Percentiles rank a stretch among this genome's conserved stretches.
Conservation (phyloP, 2,888 invertebrate genomes). For the Dromius quadrimaculatus region DNA sequence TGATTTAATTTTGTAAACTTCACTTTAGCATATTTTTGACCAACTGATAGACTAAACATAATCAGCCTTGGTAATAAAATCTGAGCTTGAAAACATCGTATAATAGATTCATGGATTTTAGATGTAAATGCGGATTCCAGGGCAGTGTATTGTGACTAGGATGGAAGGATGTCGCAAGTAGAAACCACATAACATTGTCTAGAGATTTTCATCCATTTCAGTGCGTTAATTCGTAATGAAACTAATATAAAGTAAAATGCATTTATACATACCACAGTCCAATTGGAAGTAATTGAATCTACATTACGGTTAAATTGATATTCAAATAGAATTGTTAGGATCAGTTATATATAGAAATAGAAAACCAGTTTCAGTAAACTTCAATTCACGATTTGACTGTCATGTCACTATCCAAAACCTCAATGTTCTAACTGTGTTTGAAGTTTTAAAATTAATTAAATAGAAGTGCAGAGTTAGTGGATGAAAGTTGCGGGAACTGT, state of each 20-base stretch:
- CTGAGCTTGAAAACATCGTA: no score
- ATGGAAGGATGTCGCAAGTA: neutral
- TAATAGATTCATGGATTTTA: neutral
- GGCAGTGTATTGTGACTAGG: neutral
- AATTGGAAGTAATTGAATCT: constrained; percentile 11
- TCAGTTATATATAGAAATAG: no score
- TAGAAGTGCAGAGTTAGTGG: constrained; percentile 19
- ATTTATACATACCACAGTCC: neutral
- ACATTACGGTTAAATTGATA: constrained; percentile 28
- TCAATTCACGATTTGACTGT: no score
- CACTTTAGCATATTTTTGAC: no score
- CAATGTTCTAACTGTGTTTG: neutral
- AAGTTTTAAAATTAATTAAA: constrained; percentile 31
- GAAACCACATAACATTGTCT: neutral
- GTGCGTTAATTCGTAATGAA: neutral
- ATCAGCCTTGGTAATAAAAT: no score
- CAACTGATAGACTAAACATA: constrained; percentile 8
- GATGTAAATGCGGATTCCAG: neutral
- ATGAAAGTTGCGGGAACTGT: constrained; percentile 28
- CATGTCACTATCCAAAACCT: no score
- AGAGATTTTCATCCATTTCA: constrained; percentile 10
- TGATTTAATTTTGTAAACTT: no score
- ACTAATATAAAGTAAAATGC: neutral
- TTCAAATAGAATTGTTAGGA: constrained; percentile 18
- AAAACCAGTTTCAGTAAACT: no score